A percentile compares a stretch with the other conserved stretches of the same genome.
Conservation (phyloP, 2,797 vertebrate species). For the Lagocephalus sceleratus region DNA sequence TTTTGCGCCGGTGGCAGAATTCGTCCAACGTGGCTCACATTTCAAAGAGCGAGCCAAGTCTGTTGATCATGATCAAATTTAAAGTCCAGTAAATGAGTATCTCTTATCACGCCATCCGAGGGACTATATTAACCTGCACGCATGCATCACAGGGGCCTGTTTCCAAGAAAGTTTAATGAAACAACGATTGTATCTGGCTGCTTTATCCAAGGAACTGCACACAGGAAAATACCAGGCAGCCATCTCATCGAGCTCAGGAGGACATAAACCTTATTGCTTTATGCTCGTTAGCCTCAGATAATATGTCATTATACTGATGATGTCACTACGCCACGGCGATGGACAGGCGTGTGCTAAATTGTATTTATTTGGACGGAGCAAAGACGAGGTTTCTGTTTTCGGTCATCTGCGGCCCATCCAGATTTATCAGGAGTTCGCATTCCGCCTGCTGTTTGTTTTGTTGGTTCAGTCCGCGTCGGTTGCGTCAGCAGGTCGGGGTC, state of each 20-base stretch:
- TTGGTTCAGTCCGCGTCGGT: neutral
- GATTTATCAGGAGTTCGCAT: neutral
- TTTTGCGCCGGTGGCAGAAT: conserved; percentile 23
- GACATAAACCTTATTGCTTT: too few species aligned
- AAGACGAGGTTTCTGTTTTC: too few species aligned
- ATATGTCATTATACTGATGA: too few species aligned
- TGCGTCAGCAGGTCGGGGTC: too few species aligned
- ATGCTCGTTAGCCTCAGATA: too few species aligned
- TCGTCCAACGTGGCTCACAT: conserved; percentile 32
- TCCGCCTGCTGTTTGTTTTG: neutral
- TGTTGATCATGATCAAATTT: conserved; percentile 17
- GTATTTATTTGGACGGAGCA: too few species aligned
- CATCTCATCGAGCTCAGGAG: too few species aligned
- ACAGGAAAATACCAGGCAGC: neutral
- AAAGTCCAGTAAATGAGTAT: conserved; percentile 8
- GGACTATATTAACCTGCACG: neutral
- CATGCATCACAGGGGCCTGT: neutral
- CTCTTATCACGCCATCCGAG: conserved; percentile 14
- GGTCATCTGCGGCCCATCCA: too few species aligned
- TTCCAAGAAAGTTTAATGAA: conserved; percentile 1
- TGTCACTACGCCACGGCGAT: too few species aligned
- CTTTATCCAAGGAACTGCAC: conserved; percentile 1
- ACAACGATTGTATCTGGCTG: neutral
- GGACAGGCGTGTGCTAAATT: too few species aligned
- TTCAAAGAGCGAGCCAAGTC: conserved; percentile 6